Base-by-base conservation (phyloP, 2,797 vertebrate genomes). In the Hyperoplus immaculatus region DNA sequence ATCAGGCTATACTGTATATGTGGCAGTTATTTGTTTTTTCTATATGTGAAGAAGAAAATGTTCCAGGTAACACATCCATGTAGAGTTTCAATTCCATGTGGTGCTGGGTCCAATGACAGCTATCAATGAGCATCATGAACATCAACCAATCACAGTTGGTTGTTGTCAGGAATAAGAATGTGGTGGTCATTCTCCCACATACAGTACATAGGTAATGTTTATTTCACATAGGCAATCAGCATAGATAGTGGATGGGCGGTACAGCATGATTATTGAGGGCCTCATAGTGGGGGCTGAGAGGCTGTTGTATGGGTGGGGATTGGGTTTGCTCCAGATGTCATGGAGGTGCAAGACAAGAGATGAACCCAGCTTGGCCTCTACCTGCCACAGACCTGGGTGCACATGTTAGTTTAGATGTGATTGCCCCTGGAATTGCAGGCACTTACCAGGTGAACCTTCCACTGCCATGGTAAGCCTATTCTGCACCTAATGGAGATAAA, bases 371-470 rank as follows among this genome's bases (percentile, higher is more conserved):
- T 69, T 83, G 78, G 78, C 85, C 82, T 75, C 66, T 57, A 66
- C 82, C 88, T 88, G 74, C 83, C 78, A 78, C 76, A 13, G 51
- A 80, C 66, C 75, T 67, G 75, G 58, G 77, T 60, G 51, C 78
- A 69, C 70, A 49, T 87, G 87, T 87, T 87, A 82, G 85, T 91
- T 91, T 85, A 85, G 84, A 87, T 76, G 80, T 88, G 89, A 92
- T 92, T 83, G 84, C 87, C 83, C 86, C 82, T 84, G 88, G 74
- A 92, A 93, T 90, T 91, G 87, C 78, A 80, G 78, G 81, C 88
- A 88, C 85, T 89, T 88, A 89, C 82, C 72, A 72, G 74, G 73
- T 85, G 83, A 89, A 88, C 75, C 85, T 61, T 87, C 66, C 78
- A 74, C 83, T 54, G 72, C 77, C 82, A 58, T 68, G 5, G 77